Evolutionary conservation across 2,113 vertebrate species (phyloP).

Genomic region (Caranx melampygus): DNA sequence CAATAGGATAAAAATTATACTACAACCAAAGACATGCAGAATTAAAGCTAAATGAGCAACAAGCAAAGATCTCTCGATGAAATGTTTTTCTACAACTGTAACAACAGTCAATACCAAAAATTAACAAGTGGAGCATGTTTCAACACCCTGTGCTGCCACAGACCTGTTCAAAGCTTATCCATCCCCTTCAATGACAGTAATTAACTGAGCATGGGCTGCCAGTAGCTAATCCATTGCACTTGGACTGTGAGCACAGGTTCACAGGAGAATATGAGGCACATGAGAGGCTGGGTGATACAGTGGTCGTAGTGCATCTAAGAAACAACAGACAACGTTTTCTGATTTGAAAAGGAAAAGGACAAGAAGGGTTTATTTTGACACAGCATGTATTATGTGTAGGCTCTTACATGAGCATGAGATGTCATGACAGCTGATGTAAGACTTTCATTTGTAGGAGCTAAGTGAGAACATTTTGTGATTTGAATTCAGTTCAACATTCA

Average conservation of each 20-base stretch:
- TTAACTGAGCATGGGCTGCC: constrained; percentile 52
- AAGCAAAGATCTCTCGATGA: constrained; percentile 1
- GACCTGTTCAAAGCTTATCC: constrained; percentile 52
- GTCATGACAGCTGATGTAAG: not conserved
- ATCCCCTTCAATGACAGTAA: constrained; percentile 59
- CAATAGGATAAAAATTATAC: not conserved
- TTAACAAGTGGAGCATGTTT: constrained; percentile 2
- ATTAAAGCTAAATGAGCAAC: not conserved
- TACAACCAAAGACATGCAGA: not conserved
- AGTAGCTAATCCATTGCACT: constrained; percentile 49
- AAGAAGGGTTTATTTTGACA: not conserved
- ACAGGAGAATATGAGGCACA: constrained; percentile 35
- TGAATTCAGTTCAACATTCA: constrained; percentile 13
- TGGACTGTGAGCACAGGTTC: constrained; percentile 38
- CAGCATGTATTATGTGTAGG: too few species aligned
- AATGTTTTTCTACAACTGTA: not conserved
- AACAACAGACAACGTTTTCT: constrained; percentile 6
- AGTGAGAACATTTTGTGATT: not conserved
- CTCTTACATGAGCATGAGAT: not conserved
- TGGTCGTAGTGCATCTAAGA: not conserved
- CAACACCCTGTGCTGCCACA: constrained; percentile 21
- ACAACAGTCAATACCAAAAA: not conserved
- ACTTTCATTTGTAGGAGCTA: not conserved
- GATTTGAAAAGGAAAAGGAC: constrained; percentile 20
- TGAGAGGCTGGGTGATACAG: constrained; percentile 18